Evolutionary conservation across 2,113 vertebrate genomes (phyloP), one percentile per base, ranked within the genome.

Genomic region (Amblyornis subalaris): DNA sequence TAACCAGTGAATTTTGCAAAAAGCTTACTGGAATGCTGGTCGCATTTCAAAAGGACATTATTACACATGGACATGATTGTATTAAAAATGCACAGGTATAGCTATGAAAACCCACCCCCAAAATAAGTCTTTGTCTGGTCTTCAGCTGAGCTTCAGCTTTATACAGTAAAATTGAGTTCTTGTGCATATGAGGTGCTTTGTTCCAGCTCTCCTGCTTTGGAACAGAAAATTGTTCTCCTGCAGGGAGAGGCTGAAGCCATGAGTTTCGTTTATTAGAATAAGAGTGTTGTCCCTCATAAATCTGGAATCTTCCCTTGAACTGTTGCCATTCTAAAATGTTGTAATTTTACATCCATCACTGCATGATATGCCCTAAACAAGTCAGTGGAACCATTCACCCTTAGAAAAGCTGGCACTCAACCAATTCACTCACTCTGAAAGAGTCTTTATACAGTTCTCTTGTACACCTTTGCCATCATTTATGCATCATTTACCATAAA

Each of bases 401-500:
- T 91, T 91, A 96, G 89, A 90, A 96, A 96, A 96, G 28, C 93
- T 96, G 92, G 95, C 92, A 91, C 40, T 95, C 86, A 82, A 82
- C 89, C 94, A 96, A 91, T 97, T 96, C 93, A 91, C 81, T 89
- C 88, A 93, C 78, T 89, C 33, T 51, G n/a, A 51, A 87, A 90
- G 94, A 77, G 83, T 84, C 93, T 97, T 97, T 95, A 84, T 95
- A 58, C 53, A 64, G 72, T 95, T 96, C 93, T 89, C 60, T 77
- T 96, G 86, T 89, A 96, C 88, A 97, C 96, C 94, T 96, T 97
- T 94, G 54, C 84, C 87, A 95, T 97, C 77, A 93, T 95, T 96
- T 97, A 97, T 97, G 96, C 91, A 96, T 94, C 96, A 97, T 95
- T 97, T 97, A 89, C 93, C 79, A 90, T 87, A 92, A 89, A 97